Evolutionary conservation across 2,113 vertebrate genomes (phyloP).

Genomic region (Brienomyrus brachyistius): DNA sequence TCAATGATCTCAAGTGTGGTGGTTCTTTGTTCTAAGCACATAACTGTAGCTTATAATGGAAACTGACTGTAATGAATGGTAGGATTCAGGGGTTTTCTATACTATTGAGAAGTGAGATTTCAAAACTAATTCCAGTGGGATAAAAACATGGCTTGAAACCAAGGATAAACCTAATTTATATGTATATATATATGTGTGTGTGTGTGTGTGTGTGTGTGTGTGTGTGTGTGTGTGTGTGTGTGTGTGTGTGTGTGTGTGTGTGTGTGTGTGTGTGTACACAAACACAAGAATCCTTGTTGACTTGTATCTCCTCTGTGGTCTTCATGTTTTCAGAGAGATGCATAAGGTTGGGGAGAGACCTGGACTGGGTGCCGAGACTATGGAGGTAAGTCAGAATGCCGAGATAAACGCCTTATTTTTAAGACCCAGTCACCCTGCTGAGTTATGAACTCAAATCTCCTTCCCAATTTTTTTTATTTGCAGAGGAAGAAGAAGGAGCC

Average conservation of each 20-base stretch:
- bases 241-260: not conserved
- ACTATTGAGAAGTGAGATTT: not conserved
- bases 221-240: not conserved
- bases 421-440: not conserved
- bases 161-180: not conserved
- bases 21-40: not conserved
- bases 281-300: not conserved
- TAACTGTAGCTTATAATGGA: not conserved
- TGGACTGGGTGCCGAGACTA: constrained; percentile 57
- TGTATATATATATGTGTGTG: not conserved
- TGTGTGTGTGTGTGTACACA: not conserved
- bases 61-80: not conserved
- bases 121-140: not conserved
- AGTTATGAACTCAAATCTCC: not conserved
- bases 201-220: not conserved
- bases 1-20: not conserved
- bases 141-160: not conserved
- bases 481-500: constrained; percentile 74
- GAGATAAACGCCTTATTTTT: not conserved
- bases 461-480: constrained; percentile 34
- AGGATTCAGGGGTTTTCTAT: not conserved
- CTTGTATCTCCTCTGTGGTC: not conserved
- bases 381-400: constrained; percentile 36
- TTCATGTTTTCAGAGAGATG: constrained; percentile 42
- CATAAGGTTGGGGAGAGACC: constrained; percentile 59